These are phyloP conservation scores for Nematolebias whitei DNA, from an alignment of 2,113 vertebrate genomes.

Conservation along the genomic window DNA sequence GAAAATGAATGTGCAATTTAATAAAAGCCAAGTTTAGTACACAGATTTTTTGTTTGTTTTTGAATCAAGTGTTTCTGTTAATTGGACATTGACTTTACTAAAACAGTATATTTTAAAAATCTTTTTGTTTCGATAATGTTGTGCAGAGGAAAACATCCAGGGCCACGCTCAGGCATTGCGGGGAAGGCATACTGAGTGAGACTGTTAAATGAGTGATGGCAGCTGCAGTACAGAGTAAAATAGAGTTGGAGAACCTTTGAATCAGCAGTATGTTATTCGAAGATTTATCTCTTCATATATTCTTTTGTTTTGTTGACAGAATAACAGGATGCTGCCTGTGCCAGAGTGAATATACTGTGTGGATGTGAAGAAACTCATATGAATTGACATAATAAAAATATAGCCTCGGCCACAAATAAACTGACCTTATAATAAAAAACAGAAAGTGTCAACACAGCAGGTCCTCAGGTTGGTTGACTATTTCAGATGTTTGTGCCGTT, in stretches of 20 bases:
- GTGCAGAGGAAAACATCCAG: constrained; percentile 13
- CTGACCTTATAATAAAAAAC: neutral
- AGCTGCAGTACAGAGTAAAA: constrained; percentile 27
- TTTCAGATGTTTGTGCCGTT: neutral
- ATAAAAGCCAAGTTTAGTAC: neutral
- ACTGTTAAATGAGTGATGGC: constrained; percentile 37
- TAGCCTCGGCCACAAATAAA: neutral
- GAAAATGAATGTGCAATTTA: neutral
- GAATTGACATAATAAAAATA: constrained; percentile 3
- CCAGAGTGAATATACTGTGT: neutral
- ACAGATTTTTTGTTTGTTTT: neutral
- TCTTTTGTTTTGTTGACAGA: constrained; percentile 9
- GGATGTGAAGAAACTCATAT: neutral
- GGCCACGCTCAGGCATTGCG: neutral
- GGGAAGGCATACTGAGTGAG: constrained; percentile 2
- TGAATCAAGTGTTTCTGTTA: neutral
- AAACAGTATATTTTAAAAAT: constrained; percentile 1
- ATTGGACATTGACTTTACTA: neutral
- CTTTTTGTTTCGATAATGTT: neutral
- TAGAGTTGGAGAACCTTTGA: constrained; percentile 22
- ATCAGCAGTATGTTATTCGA: constrained; percentile 18
- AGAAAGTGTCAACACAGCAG: neutral
- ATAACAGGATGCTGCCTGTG: neutral
- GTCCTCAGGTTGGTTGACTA: neutral
- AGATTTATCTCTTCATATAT: constrained; percentile 22